Conservation (phyloP, 2,888 invertebrate species). For the Elegia similella region DNA sequence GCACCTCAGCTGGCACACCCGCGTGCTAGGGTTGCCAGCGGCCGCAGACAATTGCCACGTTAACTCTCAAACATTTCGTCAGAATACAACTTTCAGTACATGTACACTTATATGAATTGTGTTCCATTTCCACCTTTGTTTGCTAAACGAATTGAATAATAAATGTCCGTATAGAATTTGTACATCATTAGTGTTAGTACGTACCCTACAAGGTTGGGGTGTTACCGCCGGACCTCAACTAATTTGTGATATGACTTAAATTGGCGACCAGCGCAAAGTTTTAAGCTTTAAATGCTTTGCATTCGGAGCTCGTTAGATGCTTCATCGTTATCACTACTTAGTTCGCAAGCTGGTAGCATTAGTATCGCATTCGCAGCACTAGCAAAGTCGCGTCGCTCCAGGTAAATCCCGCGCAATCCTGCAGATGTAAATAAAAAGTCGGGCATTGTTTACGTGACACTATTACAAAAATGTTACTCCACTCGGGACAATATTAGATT, state of each 20-base stretch:
- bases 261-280: background rate
- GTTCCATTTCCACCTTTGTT: background rate
- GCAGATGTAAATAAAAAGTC: slow-evolving; percentile 15
- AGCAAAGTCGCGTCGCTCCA: background rate
- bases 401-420: background rate
- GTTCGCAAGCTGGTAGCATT: background rate
- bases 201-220: background rate
- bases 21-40: slow-evolving; percentile 32
- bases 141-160: background rate
- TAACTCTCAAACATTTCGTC: slow-evolving; percentile 5
- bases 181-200: background rate
- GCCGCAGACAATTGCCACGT: slow-evolving; percentile 22
- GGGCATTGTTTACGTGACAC: slow-evolving; percentile 14
- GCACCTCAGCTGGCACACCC: slow-evolving; percentile 38
- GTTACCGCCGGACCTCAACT: background rate
- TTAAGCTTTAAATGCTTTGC: background rate
- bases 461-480: slow-evolving; percentile 14
- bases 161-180: background rate
- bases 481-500: slow-evolving; percentile 8
- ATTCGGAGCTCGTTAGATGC: background rate
- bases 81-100: background rate
- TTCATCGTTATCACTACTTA: background rate
- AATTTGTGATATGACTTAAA: slow-evolving; percentile 8
- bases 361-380: background rate
- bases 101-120: background rate